A percentile compares a stretch with the other conserved stretches of the same genome.
Evolutionary conservation across 2,888 invertebrate genomes (phyloP).

Genomic region (Cephus rjabovi): DNA sequence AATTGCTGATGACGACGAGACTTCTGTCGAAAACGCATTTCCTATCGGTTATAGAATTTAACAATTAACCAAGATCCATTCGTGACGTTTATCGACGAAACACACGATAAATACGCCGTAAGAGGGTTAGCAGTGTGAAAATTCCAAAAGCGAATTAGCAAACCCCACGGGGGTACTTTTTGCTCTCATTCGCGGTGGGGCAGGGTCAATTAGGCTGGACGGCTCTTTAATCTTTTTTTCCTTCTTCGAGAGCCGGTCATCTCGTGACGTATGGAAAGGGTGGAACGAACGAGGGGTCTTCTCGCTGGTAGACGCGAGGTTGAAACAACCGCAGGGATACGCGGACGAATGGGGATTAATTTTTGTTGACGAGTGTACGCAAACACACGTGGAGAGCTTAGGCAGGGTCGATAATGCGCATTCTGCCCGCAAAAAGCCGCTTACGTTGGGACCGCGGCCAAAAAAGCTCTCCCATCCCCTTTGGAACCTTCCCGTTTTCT

Average conservation of each 20-base stretch:
- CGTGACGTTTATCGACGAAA: no score
- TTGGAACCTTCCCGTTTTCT: no score
- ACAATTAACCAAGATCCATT: no score
- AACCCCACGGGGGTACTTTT: background rate
- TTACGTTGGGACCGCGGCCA: constrained; percentile 43
- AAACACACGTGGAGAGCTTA: constrained; percentile 13
- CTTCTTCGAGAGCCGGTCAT: background rate
- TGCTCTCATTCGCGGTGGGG: background rate
- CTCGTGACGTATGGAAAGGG: no score
- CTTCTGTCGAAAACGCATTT: no score
- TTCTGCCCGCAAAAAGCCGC: constrained; percentile 49
- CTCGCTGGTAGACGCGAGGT: background rate
- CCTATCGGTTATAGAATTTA: no score
- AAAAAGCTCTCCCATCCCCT: constrained; percentile 38
- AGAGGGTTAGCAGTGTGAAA: background rate
- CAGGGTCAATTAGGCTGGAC: constrained; percentile 2
- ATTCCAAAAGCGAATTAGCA: constrained; percentile 1
- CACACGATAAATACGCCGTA: background rate
- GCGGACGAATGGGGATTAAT: constrained; percentile 27
- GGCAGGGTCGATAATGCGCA: constrained; percentile 52
- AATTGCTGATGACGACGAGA: no score
- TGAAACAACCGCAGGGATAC: background rate
- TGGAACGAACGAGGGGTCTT: background rate
- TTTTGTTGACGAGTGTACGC: constrained; percentile 23
- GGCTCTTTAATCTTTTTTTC: constrained; percentile 1